Conservation (phyloP, 2,113 vertebrate genomes). For the Leuciscus idus region DNA sequence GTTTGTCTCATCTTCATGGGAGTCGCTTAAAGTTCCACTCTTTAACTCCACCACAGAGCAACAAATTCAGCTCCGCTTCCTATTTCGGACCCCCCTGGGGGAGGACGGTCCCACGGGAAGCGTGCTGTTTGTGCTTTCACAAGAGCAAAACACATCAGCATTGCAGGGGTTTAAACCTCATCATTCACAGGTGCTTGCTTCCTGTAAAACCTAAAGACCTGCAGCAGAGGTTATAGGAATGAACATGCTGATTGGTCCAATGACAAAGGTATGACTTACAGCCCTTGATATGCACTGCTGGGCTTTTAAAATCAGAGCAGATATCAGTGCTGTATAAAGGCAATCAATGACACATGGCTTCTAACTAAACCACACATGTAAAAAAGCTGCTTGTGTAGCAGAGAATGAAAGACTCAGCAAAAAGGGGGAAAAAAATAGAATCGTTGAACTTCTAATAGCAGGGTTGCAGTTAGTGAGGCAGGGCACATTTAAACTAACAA, state of each 20-base stretch:
- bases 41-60: constrained; percentile 36
- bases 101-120: neutral
- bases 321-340: neutral
- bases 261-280: constrained; percentile 29
- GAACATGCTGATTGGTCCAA: constrained; percentile 10
- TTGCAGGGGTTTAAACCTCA: neutral
- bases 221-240: constrained; percentile 3
- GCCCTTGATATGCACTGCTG: neutral
- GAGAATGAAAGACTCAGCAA: constrained; percentile 46
- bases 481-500: constrained; percentile 10
- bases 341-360: constrained; percentile 5
- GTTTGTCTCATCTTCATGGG: constrained; percentile 14
- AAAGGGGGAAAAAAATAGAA: neutral
- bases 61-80: constrained; percentile 43
- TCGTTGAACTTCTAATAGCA: constrained; percentile 28
- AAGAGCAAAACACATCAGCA: constrained; percentile 27
- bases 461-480: constrained; percentile 4
- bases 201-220: constrained; percentile 5
- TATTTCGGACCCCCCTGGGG: neutral
- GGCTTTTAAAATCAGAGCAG: constrained; percentile 5
- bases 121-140: constrained; percentile 14
- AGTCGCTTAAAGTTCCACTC: constrained; percentile 16
- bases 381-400: constrained; percentile 47
- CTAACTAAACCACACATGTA: constrained; percentile 37
- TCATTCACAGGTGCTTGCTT: neutral